Percentiles rank a stretch among this genome's conserved stretches.
phyloP scores from a whole-genome alignment of 2,113 vertebrate genomes.

The Hemibagrus wyckioides region DNA sequence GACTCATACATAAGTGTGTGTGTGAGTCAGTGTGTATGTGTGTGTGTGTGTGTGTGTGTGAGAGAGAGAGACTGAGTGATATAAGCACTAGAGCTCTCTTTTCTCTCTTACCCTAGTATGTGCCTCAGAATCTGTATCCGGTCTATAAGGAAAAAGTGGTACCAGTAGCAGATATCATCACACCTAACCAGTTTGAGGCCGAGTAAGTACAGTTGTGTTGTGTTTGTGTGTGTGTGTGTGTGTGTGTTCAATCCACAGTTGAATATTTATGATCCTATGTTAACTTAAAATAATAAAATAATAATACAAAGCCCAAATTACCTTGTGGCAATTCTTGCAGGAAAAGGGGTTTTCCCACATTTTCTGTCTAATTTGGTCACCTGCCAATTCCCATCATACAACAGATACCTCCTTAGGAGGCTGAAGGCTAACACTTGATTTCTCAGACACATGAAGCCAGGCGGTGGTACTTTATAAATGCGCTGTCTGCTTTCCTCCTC shows the following conservation, averaged over 20 bases:
- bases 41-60: slow-evolving; percentile 1
- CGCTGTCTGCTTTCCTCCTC: not conserved
- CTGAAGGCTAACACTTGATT: not conserved
- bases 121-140: slow-evolving; percentile 91
- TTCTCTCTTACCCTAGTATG: slow-evolving; percentile 77
- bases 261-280: not conserved
- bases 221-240: not conserved
- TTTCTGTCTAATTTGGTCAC: not conserved
- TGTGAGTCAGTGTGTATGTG: slow-evolving; percentile 26
- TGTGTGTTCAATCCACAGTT: not conserved
- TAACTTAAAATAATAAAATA: not conserved
- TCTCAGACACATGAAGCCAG: not conserved
- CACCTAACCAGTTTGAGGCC: slow-evolving; percentile 98
- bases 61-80: too few species aligned
- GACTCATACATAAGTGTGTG: slow-evolving; percentile 46
- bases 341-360: not conserved
- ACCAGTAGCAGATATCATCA: slow-evolving; percentile 95
- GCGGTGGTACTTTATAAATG: not conserved
- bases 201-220: slow-evolving; percentile 82
- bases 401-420: not conserved
- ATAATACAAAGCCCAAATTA: not conserved
- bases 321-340: not conserved
- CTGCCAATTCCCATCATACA: not conserved
- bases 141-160: slow-evolving; percentile 94
- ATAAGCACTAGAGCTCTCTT: not conserved